Percentiles rank a stretch among this genome's conserved stretches.
These are phyloP conservation scores for Anadara kagoshimensis DNA, from an alignment of 1,140 invertebrate species.

Conservation along the genomic window DNA sequence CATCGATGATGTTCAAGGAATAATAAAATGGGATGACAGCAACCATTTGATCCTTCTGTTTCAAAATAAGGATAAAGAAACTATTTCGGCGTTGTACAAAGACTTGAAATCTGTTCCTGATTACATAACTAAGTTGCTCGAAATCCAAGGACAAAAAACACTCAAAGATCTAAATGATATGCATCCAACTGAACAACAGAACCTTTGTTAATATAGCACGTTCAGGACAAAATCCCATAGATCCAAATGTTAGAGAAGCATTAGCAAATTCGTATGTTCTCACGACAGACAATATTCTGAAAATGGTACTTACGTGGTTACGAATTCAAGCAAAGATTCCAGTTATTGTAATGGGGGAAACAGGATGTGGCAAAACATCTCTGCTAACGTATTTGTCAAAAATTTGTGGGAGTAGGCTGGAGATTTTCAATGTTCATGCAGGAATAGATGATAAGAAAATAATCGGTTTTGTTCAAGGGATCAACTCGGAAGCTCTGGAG, in stretches of 20 bases:
- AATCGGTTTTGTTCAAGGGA: not conserved
- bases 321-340: conserved; percentile 29
- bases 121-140: conserved; percentile 33
- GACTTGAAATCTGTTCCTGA: conserved; percentile 24
- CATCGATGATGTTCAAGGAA: conserved; percentile 17
- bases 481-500: conserved; percentile 6
- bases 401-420: conserved; percentile 27
- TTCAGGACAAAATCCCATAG: not conserved
- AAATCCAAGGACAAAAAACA: conserved; percentile 38
- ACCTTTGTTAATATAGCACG: conserved; percentile 37
- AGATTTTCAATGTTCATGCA: conserved; percentile 47
- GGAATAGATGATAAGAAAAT: conserved; percentile 32
- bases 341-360: conserved; percentile 41
- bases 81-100: conserved; percentile 43
- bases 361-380: conserved; percentile 50
- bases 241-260: not conserved
- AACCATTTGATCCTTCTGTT: conserved; percentile 48
- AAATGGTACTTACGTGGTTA: conserved; percentile 41
- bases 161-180: conserved; percentile 24
- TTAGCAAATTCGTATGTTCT: conserved; percentile 38
- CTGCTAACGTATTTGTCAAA: conserved; percentile 40
- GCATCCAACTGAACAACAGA: conserved; percentile 23
- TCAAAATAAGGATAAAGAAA: conserved; percentile 41
- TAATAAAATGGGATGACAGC: conserved; percentile 46
- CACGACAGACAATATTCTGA: conserved; percentile 43